Base-by-base conservation (phyloP, 2,797 vertebrate species). In the Ataeniobius toweri region DNA sequence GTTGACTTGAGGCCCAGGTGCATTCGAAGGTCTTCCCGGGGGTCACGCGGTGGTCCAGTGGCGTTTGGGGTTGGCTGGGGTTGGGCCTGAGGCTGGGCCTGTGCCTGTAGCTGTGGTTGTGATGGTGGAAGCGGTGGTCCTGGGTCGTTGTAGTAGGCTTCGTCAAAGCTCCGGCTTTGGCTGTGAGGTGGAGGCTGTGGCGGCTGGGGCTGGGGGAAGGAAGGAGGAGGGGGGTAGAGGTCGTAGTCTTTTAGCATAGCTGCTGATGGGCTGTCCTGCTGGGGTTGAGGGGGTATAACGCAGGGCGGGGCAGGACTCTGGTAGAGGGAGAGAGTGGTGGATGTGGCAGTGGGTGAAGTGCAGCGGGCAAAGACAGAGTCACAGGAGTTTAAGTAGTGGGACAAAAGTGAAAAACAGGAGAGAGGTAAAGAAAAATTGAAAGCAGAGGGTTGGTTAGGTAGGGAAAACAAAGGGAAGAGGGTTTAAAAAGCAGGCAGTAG, bases 1-100 rank as follows among this genome's bases (percentile, higher is more conserved):
- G 98, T 99, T 95, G 98, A 99, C 94, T 99, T 99, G 92, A 99
- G 97, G 93, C 98, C 98, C 95, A 99, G 97, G 87, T 99, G 98
- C 98, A 99, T 99, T 95, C 97, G 97, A 93, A 99, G 97, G 92
- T 99, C 94, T 78, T 94, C 94, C 77, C 94, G 85, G 0, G 94
- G 94, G 77, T 94, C 94, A 63, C 94, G 86, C 3, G 93, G 90
- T 0, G 93, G 88, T 58, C 88, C 98, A 0, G 96, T 94, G 88
- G 97, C 94, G 83, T 96, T 90, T 0, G 90, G 94, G 53, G 92
- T 90, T 82, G 97, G 97, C 87, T 93, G 94, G 65, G 94, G 91
- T 91, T 96, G 96, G 90, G 98, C 96, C 97, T 98, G 94, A 16
- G 72, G 85, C 77, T 83, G 92, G 67, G 88, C 80, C 79, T 88